Conservation (phyloP, 2,888 invertebrate species). For the Cephus pulcher region DNA sequence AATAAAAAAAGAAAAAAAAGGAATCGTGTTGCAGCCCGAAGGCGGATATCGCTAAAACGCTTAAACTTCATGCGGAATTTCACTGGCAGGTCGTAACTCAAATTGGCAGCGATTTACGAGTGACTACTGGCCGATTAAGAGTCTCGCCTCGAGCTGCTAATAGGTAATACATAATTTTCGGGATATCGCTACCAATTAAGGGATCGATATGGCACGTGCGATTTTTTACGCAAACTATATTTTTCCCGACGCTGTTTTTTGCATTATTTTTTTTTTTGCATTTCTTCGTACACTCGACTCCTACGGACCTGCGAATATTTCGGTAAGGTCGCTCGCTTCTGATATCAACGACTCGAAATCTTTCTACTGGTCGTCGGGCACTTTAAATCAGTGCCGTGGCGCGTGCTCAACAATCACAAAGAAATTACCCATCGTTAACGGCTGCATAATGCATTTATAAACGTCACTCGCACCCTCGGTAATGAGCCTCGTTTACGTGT, state of each 20-base stretch:
- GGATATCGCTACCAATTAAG: conserved; percentile 16
- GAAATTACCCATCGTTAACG: conserved; percentile 12
- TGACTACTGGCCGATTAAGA: conserved; percentile 24
- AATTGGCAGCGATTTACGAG: conserved; percentile 25
- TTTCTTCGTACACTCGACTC: background rate
- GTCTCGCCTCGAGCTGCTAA: conserved; percentile 16
- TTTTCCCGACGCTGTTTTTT: background rate
- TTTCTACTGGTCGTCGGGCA: background rate
- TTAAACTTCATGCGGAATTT: conserved; percentile 6
- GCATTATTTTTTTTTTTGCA: background rate
- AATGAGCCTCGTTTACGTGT: background rate
- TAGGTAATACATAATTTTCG: conserved; percentile 16
- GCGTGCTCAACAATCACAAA: background rate
- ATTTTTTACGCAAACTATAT: background rate
- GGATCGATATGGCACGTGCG: conserved; percentile 1
- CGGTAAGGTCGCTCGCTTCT: background rate
- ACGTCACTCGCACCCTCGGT: conserved; percentile 14
- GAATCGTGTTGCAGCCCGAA: background rate
- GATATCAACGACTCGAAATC: background rate
- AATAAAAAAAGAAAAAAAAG: background rate
- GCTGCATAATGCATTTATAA: conserved; percentile 22
- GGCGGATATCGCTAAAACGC: conserved; percentile 2
- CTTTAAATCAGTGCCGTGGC: background rate
- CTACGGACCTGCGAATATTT: background rate
- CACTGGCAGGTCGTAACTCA: conserved; percentile 23